These are phyloP conservation scores for Toxotes jaculatrix DNA, from an alignment of 2,113 vertebrate genomes.

Conservation along the genomic window DNA sequence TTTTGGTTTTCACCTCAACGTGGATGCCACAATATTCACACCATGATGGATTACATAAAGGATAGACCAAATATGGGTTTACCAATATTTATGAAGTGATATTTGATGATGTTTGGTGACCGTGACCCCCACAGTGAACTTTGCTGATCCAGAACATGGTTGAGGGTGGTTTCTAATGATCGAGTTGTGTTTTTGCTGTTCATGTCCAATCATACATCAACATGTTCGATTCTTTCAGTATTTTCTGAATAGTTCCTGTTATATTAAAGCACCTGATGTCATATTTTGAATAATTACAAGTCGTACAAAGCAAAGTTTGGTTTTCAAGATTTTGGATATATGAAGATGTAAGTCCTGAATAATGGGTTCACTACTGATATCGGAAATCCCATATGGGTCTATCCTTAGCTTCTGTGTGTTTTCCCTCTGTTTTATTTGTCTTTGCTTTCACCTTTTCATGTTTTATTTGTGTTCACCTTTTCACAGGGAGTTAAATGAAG, in stretches of 20 bases:
- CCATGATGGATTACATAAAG: slow-evolving; percentile 54
- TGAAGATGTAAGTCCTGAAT: neutral
- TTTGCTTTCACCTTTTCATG: slow-evolving; percentile 46
- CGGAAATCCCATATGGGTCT: slow-evolving; percentile 61
- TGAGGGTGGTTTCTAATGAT: neutral
- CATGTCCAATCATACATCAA: neutral
- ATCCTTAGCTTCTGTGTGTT: slow-evolving; percentile 46
- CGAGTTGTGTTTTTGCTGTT: slow-evolving; percentile 12
- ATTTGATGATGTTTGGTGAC: slow-evolving; percentile 9
- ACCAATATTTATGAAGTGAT: slow-evolving; percentile 27
- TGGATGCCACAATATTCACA: slow-evolving; percentile 56
- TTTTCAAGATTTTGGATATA: neutral
- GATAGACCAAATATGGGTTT: slow-evolving; percentile 70
- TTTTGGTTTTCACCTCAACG: slow-evolving; percentile 49
- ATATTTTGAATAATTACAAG: neutral
- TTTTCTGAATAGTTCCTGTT: slow-evolving; percentile 19
- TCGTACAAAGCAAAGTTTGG: neutral
- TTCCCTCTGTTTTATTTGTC: slow-evolving; percentile 22
- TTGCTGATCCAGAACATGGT: slow-evolving; percentile 5
- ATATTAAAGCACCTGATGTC: neutral
- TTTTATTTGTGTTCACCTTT: slow-evolving; percentile 62
- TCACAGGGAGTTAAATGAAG: slow-evolving; percentile 70
- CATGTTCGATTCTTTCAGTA: slow-evolving; percentile 14
- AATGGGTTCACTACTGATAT: neutral
- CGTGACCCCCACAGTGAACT: slow-evolving; percentile 24